Evolutionary conservation across 2,113 vertebrate genomes (phyloP), one percentile per base, ranked within the genome.

Genomic region (Tympanuchus pallidicinctus): DNA sequence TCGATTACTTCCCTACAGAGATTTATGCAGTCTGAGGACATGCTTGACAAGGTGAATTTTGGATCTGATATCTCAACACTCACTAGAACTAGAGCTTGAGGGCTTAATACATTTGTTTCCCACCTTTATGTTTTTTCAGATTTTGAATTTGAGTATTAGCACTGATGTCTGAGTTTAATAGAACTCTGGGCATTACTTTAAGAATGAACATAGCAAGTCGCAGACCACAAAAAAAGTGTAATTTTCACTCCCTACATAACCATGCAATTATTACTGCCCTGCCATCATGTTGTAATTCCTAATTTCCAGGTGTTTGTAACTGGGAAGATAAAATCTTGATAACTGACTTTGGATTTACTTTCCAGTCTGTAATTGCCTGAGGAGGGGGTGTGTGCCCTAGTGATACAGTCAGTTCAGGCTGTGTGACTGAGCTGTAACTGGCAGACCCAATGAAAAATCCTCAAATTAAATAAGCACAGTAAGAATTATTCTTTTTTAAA

Each of bases 231-330:
- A 92, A 52, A 59, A 21, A 64, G 52, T 61, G 60, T 93, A 80
- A 89, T 91, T 92, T 93, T 92, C 52, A 59, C 81, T 92, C 79
- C 38, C 59, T 71, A 7, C 67, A 71, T 90, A 85, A 69, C 72
- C 60, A 28, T 92, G 89, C 95, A 89, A 91, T 92, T 96, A 79
- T 66, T 90, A 67, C 82, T 90, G 80, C 77, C 63, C 69, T 40
- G n/a, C 28, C 79, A 79, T 96, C 94, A 87, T 94, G 94, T 93
- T 95, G 84, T 93, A 94, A 94, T 95, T 96, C 71, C 86, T 93
- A 64, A 95, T 95, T 95, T 96, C 92, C 76, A 95, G 50, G 93
- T 96, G 89, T 96, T 95, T 86, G 86, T 95, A 95, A 73, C 69
- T 95, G 78, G 76, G 81, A 93, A 93, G 93, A 96, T 94, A 90